Evolutionary conservation across 2,113 vertebrate species (phyloP), one percentile per base, ranked within the genome.

Genomic region (Archilochus colubris): DNA sequence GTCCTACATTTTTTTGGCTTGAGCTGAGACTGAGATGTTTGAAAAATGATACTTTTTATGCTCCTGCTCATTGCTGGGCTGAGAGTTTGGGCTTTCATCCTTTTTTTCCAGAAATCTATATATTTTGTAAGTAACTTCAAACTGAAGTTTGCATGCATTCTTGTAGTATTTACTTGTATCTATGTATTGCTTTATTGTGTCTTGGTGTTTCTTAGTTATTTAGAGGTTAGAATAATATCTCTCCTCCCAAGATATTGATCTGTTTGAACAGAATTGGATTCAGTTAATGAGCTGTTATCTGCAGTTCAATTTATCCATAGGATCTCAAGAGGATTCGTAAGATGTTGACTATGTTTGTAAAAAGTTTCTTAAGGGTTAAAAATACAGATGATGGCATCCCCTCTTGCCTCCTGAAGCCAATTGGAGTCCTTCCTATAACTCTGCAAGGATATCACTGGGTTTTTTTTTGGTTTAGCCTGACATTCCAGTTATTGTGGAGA

Each of bases 231-330:
- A 86, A 63, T 74, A 80, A 62, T 59, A 46, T 38, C 63, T 91
- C 15, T 8, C 31, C 82, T 87, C 59, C 33, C 28, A 38, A 67
- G 58, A 9, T 87, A 70, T 76, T 91, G 59, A 91, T 67, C 48
- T 74, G 44, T 70, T 93, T 88, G 72, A 70, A 44, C 28, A 63
- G 31, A 74, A 77, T 13, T 74, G 73, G n/a, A 54, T 91, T 94
- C 72, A 38, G 10, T 70, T 88, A 88, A 83, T 40, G 75, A 80
- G 38, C 78, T 88, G 18, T n/a, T 76, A 51, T 36, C 23, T 66
- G 68, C 25, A 86, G 28, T 14, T 89, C 61, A 51, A 1, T 91
- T 80, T 74, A 59, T 79, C 87, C 36, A 8, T 17, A 24, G 46
- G 28, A 53, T 83, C 55, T 62, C 53, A 53, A 30, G 28, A 77